Evolutionary conservation across 2,888 invertebrate species (phyloP), one percentile per base, ranked within the genome.

Genomic region (Pediacus dermestoides): DNA sequence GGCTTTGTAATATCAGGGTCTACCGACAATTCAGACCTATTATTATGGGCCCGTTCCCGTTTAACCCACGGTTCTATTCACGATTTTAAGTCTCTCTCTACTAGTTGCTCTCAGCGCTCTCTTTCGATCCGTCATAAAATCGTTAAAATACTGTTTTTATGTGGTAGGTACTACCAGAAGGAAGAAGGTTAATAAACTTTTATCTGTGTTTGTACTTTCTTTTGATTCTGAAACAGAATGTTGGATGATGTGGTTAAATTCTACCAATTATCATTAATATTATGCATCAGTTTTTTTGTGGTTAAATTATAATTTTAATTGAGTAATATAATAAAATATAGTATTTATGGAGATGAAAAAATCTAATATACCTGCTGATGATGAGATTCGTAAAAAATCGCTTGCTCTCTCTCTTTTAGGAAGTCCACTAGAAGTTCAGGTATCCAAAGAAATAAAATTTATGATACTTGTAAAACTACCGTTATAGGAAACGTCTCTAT

Each of bases 1-100:
- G 55, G 66, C 66, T 66, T 66, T 62, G 63, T 67, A 62, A 58
- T 56, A 55, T 48, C 50, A 51, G 53, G 55, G 59, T 56, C 59
- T 52, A 56, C 56, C 53, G 53, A 47, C 52, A 50, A 53, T 58
- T 48, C 52, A 34, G 53, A 57, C 60, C 65, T 63, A 63, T 67
- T 66, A 67, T 67, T 66, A 67, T 48, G 48, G 32, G 28, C 34
- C 39, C 30, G 43, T 31, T 26, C 15, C 9, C 10, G 16, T 36
- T 40, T 31, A 28, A 40, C 34, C 27, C 28, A 34, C 4, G 12
- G 12, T 9, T 12, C 28, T 28, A 28, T 28, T 28, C 28, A 28
- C 28, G 13, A 28, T 13, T 28, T 28, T 28, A 11, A 4, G 23
- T 23, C 10, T 23, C 21, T 7, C 21, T 18, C 12, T 28, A 28